Base-by-base conservation (phyloP, 1,140 invertebrate species). In the Littorina saxatilis region DNA sequence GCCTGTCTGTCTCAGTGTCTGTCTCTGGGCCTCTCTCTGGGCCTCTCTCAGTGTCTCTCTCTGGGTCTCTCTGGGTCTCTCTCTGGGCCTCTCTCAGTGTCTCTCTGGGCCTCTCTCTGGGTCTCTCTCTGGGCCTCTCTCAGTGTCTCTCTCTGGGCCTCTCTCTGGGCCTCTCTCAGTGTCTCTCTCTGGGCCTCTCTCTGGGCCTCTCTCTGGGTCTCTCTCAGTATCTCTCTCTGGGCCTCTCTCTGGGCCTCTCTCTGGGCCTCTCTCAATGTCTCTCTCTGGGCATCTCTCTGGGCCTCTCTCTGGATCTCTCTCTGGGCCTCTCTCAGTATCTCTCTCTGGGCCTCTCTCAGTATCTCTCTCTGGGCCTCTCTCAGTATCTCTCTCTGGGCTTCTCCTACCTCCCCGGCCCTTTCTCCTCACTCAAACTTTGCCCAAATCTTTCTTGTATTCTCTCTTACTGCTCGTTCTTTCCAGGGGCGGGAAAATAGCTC, bases 101-200 rank as follows among this genome's bases (percentile, higher is more conserved):
- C 61, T 66, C 61, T 66, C 61, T 66, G 50, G 9, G 7, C 23
- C 61, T 66, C 61, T 66, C 61, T 66, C 61, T 66, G 7, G 7
- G 7, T 66, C 61, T 66, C 23, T 80, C 50, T 27, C 35, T 79
- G 40, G 81, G 39, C 43, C 70, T n/a, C 61, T 66, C 61, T 66
- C 61, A 9, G 7, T 66, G 7, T 66, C 61, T 66, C 32, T 66
- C 32, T 66, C 32, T 66, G 5, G 5, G 5, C 23, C 32, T 47
- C 43, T 47, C 43, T 47, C 43, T 47, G 7, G n/a, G n/a, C n/a
- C n/a, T n/a, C n/a, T n/a, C n/a, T n/a, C n/a, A n/a, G n/a, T n/a
- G n/a, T n/a, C n/a, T n/a, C n/a, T n/a, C n/a, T n/a, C n/a, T n/a
- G n/a, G n/a, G n/a, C n/a, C n/a, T n/a, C n/a, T n/a, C n/a, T n/a